phyloP scores from a whole-genome alignment of 1,140 invertebrate genomes.

The Amyelois transitella region DNA sequence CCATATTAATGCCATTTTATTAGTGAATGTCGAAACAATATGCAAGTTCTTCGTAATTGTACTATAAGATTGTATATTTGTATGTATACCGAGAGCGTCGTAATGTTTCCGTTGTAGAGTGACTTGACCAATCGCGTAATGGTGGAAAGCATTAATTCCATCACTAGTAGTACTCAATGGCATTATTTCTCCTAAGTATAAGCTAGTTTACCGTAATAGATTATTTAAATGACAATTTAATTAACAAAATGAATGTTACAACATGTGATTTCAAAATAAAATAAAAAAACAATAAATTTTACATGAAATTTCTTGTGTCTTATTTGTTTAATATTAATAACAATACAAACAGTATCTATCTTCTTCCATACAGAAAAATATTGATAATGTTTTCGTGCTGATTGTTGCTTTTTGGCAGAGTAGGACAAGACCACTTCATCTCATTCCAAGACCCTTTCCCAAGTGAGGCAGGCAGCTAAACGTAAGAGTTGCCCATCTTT shows the following conservation, averaged over 20 bases:
- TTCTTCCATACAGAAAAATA: no score
- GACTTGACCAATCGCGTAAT: constrained; percentile 68
- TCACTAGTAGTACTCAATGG: constrained; percentile 65
- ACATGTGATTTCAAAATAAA: constrained; percentile 76
- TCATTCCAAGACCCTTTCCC: no score
- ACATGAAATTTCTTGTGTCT: constrained; percentile 49
- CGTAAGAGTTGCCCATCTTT: no score
- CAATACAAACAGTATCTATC: no score
- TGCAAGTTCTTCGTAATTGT: constrained; percentile 56
- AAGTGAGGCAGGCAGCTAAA: no score
- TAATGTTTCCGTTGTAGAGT: constrained; percentile 56
- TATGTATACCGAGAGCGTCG: constrained; percentile 58
- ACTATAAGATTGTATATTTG: constrained; percentile 72
- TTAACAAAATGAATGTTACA: constrained; percentile 75
- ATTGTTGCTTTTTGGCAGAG: no score
- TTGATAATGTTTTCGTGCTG: no score
- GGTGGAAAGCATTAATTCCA: constrained; percentile 41
- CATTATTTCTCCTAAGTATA: constrained; percentile 71
- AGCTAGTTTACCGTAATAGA: constrained; percentile 70
- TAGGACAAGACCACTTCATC: no score
- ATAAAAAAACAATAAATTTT: constrained; percentile 76
- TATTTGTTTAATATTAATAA: no score
- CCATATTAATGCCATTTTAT: constrained; percentile 70
- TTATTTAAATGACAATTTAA: constrained; percentile 75
- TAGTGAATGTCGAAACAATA: constrained; percentile 61